Conservation (phyloP, 2,113 vertebrate species). For the Stictonetta naevosa region DNA sequence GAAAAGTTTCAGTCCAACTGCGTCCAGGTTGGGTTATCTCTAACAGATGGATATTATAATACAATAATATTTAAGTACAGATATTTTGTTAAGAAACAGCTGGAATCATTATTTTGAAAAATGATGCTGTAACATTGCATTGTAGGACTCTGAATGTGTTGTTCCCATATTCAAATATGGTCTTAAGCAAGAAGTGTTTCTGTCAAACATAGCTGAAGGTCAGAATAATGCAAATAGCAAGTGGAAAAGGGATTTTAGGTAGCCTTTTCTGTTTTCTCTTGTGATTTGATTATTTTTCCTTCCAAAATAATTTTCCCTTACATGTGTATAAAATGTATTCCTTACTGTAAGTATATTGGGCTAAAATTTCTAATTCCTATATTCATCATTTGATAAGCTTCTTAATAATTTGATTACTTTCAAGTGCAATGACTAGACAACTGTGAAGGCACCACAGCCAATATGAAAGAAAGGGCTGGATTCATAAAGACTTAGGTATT, state of each 20-base stretch:
- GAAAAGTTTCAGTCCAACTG: conserved; percentile 85
- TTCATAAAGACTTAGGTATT: background rate
- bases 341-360: background rate
- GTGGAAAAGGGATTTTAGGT: background rate
- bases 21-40: conserved; percentile 84
- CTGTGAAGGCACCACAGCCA: background rate
- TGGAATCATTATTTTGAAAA: background rate
- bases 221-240: background rate
- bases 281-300: background rate
- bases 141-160: background rate
- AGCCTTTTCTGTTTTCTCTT: background rate
- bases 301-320: background rate
- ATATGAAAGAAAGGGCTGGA: background rate
- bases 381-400: background rate
- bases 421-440: background rate
- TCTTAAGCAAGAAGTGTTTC: background rate
- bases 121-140: background rate
- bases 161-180: background rate
- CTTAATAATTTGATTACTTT: background rate
- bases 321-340: background rate
- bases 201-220: background rate
- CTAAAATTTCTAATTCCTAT: background rate
- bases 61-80: background rate
- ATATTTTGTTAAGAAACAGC: background rate
- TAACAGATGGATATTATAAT: conserved; percentile 7